phyloP scores from a whole-genome alignment of 2,888 invertebrate genomes.

The Drosophila falleni region DNA sequence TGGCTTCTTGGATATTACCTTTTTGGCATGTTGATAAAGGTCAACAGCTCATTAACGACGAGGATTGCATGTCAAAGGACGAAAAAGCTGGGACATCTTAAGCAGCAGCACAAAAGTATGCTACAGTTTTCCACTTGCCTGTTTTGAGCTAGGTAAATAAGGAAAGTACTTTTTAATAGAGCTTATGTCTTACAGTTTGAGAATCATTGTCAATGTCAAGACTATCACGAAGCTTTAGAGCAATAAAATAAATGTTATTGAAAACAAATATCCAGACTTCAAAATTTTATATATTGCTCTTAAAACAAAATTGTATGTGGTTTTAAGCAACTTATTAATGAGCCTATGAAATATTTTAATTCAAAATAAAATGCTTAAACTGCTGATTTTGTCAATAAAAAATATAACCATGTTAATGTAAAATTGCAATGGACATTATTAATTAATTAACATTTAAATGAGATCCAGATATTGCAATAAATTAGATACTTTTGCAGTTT shows the following conservation, averaged over 20 bases:
- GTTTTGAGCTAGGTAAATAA: constrained; percentile 7
- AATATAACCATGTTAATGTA: too few species aligned
- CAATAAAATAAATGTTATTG: not conserved
- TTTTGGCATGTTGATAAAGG: constrained; percentile 48
- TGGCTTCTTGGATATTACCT: constrained; percentile 16
- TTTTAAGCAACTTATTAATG: too few species aligned
- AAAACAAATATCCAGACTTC: not conserved
- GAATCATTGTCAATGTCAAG: not conserved
- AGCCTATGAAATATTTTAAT: too few species aligned
- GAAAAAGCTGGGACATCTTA: constrained; percentile 23
- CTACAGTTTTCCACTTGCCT: not conserved
- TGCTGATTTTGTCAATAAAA: too few species aligned
- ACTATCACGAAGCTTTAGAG: not conserved
- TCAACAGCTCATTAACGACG: constrained; percentile 56
- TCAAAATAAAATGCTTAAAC: too few species aligned
- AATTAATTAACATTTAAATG: not conserved
- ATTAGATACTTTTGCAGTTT: constrained; percentile 3
- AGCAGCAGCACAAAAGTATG: constrained; percentile 16
- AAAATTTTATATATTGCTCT: not conserved
- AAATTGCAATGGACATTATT: not conserved
- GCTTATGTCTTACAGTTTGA: constrained; percentile 3
- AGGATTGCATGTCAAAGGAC: constrained; percentile 22
- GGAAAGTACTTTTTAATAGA: constrained; percentile 13
- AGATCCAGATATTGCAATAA: constrained; percentile 1
- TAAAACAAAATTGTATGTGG: not conserved